phyloP scores from a whole-genome alignment of 1,140 invertebrate species.

The Lamellibrachia luymesi region DNA sequence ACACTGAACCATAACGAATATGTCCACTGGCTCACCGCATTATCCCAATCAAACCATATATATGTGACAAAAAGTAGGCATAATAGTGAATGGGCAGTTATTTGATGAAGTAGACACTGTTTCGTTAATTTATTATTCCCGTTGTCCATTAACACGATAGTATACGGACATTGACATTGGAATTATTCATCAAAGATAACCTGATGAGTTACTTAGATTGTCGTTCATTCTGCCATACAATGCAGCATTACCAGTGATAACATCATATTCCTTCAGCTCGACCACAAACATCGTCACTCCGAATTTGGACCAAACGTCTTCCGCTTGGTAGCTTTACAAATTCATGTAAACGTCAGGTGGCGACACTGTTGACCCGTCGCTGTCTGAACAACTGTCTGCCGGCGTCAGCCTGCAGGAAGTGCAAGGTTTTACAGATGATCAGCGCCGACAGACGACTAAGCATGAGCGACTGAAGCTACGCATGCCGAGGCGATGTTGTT shows the following conservation, averaged over 20 bases:
- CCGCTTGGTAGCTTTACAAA: background rate
- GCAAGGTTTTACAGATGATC: background rate
- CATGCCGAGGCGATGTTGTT: background rate
- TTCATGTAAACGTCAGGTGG: background rate
- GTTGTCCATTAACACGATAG: background rate
- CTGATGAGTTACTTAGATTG: background rate
- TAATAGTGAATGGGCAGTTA: too few species aligned
- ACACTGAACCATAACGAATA: too few species aligned
- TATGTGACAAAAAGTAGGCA: too few species aligned
- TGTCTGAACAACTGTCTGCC: background rate
- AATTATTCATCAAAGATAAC: background rate
- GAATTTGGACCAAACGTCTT: background rate
- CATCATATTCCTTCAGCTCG: background rate
- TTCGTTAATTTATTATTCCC: too few species aligned
- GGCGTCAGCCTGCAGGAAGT: background rate
- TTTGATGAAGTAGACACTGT: too few species aligned
- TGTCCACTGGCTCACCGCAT: too few species aligned
- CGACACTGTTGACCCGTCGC: background rate
- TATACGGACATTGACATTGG: background rate
- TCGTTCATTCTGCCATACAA: background rate
- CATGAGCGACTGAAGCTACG: background rate
- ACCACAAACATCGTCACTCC: background rate
- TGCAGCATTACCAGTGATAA: background rate
- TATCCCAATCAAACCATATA: too few species aligned
- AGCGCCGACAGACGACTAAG: background rate